These are phyloP conservation scores for Formica exsecta DNA, from an alignment of 1,140 invertebrate species.

Conservation along the genomic window DNA sequence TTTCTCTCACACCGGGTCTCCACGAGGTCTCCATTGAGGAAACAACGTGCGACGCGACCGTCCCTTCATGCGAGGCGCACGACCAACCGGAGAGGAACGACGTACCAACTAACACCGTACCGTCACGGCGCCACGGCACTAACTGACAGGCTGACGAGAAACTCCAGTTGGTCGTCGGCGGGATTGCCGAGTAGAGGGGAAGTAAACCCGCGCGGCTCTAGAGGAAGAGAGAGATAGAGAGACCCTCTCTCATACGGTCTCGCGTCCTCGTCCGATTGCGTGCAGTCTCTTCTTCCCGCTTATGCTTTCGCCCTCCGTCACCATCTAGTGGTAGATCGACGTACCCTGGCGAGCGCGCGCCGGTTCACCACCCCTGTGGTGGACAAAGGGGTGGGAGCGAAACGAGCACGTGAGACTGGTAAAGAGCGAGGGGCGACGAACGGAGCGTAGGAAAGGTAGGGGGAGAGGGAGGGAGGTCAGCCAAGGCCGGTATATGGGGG, in stretches of 20 bases:
- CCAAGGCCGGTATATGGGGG: constrained; percentile 56
- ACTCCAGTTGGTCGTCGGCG: constrained; percentile 70
- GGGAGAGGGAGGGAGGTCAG: constrained; percentile 52
- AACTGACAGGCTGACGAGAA: constrained; percentile 81
- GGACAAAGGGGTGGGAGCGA: constrained; percentile 52
- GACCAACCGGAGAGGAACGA: constrained; percentile 52
- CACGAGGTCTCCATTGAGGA: constrained; percentile 59
- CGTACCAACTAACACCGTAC: constrained; percentile 72
- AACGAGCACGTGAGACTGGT: constrained; percentile 69
- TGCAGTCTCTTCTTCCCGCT: constrained; percentile 52
- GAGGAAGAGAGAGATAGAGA: neutral
- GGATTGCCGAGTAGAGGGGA: constrained; percentile 39
- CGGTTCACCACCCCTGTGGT: constrained; percentile 45
- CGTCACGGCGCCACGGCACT: constrained; percentile 83
- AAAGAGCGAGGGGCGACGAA: constrained; percentile 50
- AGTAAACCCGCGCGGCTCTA: constrained; percentile 34
- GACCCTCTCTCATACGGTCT: constrained; percentile 16
- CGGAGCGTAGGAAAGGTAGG: constrained; percentile 18
- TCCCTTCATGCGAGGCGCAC: constrained; percentile 19
- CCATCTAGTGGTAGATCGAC: constrained; percentile 74
- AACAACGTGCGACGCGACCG: constrained; percentile 57
- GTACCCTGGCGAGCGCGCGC: constrained; percentile 65
- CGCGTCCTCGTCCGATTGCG: constrained; percentile 9
- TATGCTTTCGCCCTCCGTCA: constrained; percentile 65
- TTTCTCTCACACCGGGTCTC: constrained; percentile 50